A percentile compares a stretch with the other conserved stretches of the same genome.
Conservation (phyloP, 1,140 invertebrate species). For the Drosophila tropicalis region DNA sequence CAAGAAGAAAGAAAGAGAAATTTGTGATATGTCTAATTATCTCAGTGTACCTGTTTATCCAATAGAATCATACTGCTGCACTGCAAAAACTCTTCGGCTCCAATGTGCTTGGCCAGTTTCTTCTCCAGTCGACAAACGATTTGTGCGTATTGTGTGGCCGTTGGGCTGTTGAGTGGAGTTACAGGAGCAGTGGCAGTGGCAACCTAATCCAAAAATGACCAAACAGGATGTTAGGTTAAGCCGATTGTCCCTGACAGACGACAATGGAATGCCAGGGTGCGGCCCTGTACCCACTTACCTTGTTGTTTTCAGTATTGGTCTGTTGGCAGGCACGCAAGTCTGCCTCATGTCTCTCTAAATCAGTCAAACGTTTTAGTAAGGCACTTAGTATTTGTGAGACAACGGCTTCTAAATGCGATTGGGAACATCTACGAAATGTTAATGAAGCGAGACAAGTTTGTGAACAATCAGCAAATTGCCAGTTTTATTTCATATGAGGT, state of each 20-base stretch:
- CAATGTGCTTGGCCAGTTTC: conserved; percentile 81
- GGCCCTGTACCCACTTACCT: conserved; percentile 44
- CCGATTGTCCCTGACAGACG: conserved; percentile 14
- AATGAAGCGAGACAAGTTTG: neutral
- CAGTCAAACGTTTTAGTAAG: conserved; percentile 83
- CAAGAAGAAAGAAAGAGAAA: no score
- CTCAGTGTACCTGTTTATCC: conserved; percentile 69
- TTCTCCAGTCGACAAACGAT: conserved; percentile 79
- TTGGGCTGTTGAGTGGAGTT: conserved; percentile 63
- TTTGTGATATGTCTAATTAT: neutral
- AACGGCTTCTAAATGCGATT: conserved; percentile 77
- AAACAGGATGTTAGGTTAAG: conserved; percentile 37
- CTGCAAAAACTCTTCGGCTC: conserved; percentile 80
- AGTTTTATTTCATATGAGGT: neutral
- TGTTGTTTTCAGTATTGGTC: conserved; percentile 56
- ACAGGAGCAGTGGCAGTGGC: conserved; percentile 14
- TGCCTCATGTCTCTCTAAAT: conserved; percentile 82
- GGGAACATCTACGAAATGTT: conserved; percentile 67
- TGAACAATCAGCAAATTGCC: conserved; percentile 19
- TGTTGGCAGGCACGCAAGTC: conserved; percentile 79
- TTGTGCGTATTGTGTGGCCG: conserved; percentile 81
- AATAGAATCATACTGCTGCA: conserved; percentile 76
- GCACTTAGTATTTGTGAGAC: conserved; percentile 83
- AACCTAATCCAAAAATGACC: conserved; percentile 30
- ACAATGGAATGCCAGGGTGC: neutral